Evolutionary conservation across 2,113 vertebrate species (phyloP), one percentile per base, ranked within the genome.

Genomic region (Condylura cristata): DNA sequence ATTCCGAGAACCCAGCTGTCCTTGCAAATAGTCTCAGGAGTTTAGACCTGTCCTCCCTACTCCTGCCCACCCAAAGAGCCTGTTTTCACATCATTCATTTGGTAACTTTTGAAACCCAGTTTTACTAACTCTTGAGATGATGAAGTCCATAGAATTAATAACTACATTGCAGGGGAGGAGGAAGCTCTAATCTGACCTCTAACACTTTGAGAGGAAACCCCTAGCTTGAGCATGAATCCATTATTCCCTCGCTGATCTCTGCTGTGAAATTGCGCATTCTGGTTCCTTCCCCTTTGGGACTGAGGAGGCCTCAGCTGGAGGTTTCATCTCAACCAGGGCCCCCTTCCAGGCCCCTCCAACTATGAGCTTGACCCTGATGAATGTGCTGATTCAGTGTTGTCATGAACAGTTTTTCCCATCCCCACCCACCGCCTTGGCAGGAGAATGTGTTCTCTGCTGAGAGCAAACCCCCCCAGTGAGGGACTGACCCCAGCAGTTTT

Each of bases 361-460:
- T 82, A 39, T 95, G 74, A 95, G 53, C 46, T 90, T 89, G 65
- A 78, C 89, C 51, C 65, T 53, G 75, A 28, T 91, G 74, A 82
- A 60, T 91, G 91, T 95, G 94, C 95, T 97, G 91, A 96, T 79
- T 94, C 92, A 76, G 63, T 90, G 90, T 92, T 93, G 71, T 96
- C 83, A 39, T 61, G 46, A 92, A 58, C 63, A 39, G 41, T 85
- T 91, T 46, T 90, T 91, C 75, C 41, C 89, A 94, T 76, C 91
- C 68, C 93, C 96, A 94, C 96, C 95, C 95, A 8, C 86, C 81
- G 39, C 37, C 75, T 96, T 96, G 79, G 96, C 96, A 94, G 68
- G 87, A 63, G 80, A 93, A 83, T 18, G 66, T 83, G n/a, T 89
- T 91, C 89, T 65, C 65, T 76, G 94, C 60, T 74, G 34, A 81